These are phyloP conservation scores for Ericerus pela DNA, from an alignment of 1,140 invertebrate species.

Conservation along the genomic window DNA sequence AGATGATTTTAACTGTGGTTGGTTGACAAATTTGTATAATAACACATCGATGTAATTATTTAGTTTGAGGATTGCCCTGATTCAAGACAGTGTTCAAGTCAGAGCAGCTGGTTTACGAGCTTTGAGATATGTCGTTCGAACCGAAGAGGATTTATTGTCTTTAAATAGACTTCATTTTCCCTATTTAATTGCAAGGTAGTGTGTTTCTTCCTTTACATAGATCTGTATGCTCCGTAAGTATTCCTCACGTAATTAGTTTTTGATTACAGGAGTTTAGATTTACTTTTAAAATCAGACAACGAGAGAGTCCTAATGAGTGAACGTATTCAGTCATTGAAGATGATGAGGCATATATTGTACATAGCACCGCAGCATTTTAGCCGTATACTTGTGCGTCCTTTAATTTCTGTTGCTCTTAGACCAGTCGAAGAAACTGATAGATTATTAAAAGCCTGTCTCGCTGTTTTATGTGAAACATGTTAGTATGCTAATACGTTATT, in stretches of 20 bases:
- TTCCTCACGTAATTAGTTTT: slow-evolving; percentile 10
- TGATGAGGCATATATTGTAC: slow-evolving; percentile 35
- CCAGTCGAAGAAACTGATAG: slow-evolving; percentile 26
- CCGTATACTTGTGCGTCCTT: neutral
- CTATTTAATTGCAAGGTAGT: slow-evolving; percentile 5
- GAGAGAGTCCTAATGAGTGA: slow-evolving; percentile 46
- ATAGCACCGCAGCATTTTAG: slow-evolving; percentile 1
- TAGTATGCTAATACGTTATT: slow-evolving; percentile 23
- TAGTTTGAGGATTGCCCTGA: slow-evolving; percentile 66
- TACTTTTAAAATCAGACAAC: slow-evolving; percentile 49
- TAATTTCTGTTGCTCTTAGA: neutral
- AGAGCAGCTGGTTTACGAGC: slow-evolving; percentile 71
- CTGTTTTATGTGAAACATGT: slow-evolving; percentile 72
- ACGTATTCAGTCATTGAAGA: slow-evolving; percentile 70
- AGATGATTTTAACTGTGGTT: neutral
- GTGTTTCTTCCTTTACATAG: neutral
- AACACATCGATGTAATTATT: slow-evolving; percentile 26
- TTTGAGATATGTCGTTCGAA: slow-evolving; percentile 65
- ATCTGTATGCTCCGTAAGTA: slow-evolving; percentile 1
- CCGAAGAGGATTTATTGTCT: slow-evolving; percentile 54
- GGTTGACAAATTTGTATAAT: neutral
- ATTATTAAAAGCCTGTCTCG: slow-evolving; percentile 62
- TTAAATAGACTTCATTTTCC: slow-evolving; percentile 42
- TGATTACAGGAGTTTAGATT: slow-evolving; percentile 53
- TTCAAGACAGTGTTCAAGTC: slow-evolving; percentile 75